Base-by-base conservation (phyloP, 2,888 invertebrate genomes). In the Ochropleura plecta region DNA sequence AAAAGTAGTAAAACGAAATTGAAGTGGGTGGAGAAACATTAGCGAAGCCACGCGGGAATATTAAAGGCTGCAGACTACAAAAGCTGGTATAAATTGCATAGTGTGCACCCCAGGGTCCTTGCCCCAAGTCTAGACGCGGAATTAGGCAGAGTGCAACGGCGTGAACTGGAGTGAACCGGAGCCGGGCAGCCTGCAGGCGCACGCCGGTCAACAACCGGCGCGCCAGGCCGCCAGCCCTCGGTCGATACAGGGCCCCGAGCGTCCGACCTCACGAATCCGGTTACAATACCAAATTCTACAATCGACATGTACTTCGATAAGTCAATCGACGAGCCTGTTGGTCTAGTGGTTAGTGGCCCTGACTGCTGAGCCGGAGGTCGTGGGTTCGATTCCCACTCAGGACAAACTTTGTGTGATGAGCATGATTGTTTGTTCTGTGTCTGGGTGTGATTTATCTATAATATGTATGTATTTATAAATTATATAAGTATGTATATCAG, bases 71-170 rank as follows among this genome's bases (percentile, higher is more conserved):
- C 86, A 90, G 90, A 90, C 91, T 86, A 89, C 90, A 91, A 89
- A 89, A 89, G 88, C 85, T 86, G 76, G 82, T 70, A 81, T 79
- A 86, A 82, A 85, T 84, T 85, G 80, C 82, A 84, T 84, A 70
- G 78, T 80, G 77, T 77, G 71, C 76, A 81, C 59, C 78, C 78
- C 80, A 83, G 82, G 92, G 91, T 91, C 90, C 85, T 91, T 91
- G 87, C 86, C 91, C 92, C 73, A 78, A 82, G 88, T 88, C 92
- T 93, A 93, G 93, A 93, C 93, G 79, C 86, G 87, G 90, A 89
- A 90, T 91, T 88, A 89, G 88, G 86, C 76, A 79, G 74, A 83
- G 78, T 80, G 83, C 81, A 78, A 72, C 70, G 81, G 66, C 70
- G 81, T 80, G 88, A 72, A 79, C 84, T 73, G 75, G 79, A 78